phyloP scores from a whole-genome alignment of 2,797 vertebrate species.

The Sylvilagus floridanus region DNA sequence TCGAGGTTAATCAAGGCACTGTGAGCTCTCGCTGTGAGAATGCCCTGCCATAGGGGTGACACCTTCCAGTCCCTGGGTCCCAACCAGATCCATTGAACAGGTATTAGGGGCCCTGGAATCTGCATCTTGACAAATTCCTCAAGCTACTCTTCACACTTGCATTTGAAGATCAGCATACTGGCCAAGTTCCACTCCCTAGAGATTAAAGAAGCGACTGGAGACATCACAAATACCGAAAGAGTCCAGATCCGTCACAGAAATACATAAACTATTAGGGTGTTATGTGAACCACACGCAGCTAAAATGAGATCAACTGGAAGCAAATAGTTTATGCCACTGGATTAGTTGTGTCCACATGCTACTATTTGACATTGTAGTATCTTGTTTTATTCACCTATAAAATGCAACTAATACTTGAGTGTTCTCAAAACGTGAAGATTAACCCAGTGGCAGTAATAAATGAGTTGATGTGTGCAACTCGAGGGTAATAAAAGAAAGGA shows the following conservation, averaged over 20 bases:
- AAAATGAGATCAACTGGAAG: not conserved
- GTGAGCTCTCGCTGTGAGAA: not conserved
- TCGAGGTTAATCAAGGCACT: not conserved
- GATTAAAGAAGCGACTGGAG: not conserved
- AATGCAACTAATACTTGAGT: conserved; percentile 2
- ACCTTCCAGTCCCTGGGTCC: not conserved
- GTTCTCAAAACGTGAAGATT: conserved; percentile 27
- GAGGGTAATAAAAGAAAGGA: conserved; percentile 50
- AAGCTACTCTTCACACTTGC: not conserved
- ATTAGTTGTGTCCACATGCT: not conserved
- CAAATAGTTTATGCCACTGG: not conserved
- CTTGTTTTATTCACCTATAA: conserved; percentile 42
- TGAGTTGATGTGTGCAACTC: conserved; percentile 39
- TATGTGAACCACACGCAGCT: not conserved
- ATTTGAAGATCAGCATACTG: not conserved
- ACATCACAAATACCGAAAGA: not conserved
- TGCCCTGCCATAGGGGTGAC: no score
- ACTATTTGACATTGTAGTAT: not conserved
- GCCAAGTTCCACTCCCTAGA: not conserved
- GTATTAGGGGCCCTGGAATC: not conserved
- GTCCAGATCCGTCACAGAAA: conserved; percentile 9
- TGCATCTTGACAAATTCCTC: not conserved
- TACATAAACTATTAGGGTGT: not conserved
- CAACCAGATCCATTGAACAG: not conserved
- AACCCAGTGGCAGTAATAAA: conserved; percentile 29